Base-by-base conservation (phyloP, 64 coral and sea anemone species). In the Montipora sp. region DNA sequence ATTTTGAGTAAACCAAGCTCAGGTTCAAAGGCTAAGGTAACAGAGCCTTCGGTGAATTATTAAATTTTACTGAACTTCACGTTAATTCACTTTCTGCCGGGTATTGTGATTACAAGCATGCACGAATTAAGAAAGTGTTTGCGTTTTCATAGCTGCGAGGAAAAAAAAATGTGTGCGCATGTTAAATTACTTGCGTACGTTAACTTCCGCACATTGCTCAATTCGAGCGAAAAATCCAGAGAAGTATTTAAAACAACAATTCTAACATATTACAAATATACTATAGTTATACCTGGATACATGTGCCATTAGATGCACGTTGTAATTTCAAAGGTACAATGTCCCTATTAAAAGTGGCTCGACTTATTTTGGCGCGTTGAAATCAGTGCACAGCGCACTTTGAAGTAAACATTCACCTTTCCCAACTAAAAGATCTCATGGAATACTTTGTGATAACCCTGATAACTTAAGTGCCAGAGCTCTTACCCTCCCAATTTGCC, bases 111-210 rank as follows among this genome's bases (percentile, higher is more conserved):
- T 36, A 36, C 36, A 36, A 36, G 36, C 36, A 36, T 59, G 57
- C 57, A 59, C 7, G 57, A 59, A 59, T 36, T 36, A 36, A 36
- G 36, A 36, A 36, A 36, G 36, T 36, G 18, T 23, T 6, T 21
- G 20, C 68, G 3, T 6, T 8, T 7, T 6, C 49, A 9, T 49
- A 50, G 82, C 5, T 59, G 36, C 36, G 36, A 20, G 63, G 68
- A 8, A 8, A 57, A 57, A 57, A 57, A 11, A 78, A 2, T 22
- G 47, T 8, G 4, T n/a, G 68, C 68, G 68, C 68, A 23, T 71
- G 68, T 21, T 21, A 49, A 70, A 70, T 85, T 85, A 49, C 61
- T 85, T 15, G 44, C 65, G 65, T 85, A n/a, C 9, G 46, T 70
- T 3, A 69, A 71, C 82, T 70, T 71, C 61, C 82, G 45, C 65